phyloP scores from a whole-genome alignment of 2,797 vertebrate genomes.

The Philypnodon macrostomus region DNA sequence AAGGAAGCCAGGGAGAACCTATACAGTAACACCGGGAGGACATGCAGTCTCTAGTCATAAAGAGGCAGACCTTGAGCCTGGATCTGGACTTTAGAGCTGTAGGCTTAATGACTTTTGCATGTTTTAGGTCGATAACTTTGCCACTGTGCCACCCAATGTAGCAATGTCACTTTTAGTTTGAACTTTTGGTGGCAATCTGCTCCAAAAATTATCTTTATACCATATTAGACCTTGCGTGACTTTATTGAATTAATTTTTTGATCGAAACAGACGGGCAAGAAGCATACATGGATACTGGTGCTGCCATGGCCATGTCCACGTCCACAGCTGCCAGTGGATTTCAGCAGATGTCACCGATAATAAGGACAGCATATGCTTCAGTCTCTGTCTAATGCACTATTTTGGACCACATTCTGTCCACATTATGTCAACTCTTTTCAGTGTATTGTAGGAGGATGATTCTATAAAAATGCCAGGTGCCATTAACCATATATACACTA shows the following conservation, averaged over 20 bases:
- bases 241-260: constrained; percentile 31
- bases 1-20: too few species aligned
- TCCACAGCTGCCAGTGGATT: constrained; percentile 57
- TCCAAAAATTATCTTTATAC: constrained; percentile 19
- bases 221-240: constrained; percentile 19
- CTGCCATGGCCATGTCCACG: constrained; percentile 48
- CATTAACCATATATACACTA: background rate
- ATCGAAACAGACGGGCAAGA: constrained; percentile 50
- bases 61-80: too few species aligned
- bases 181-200: background rate
- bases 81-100: too few species aligned
- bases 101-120: too few species aligned
- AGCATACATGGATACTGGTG: constrained; percentile 48
- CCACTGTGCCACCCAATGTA: too few species aligned
- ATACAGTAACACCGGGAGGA: too few species aligned
- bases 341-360: constrained; percentile 59
- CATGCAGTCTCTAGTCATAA: too few species aligned
- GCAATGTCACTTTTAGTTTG: background rate
- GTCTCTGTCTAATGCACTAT: constrained; percentile 36
- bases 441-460: background rate
- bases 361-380: constrained; percentile 57
- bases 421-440: background rate
- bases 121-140: too few species aligned
- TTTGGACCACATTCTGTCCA: constrained; percentile 27
- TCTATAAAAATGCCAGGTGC: background rate